Percentiles rank a stretch among this genome's conserved stretches.
phyloP scores from a whole-genome alignment of 1,140 invertebrate genomes.

The Hydropsyche tenuis region DNA sequence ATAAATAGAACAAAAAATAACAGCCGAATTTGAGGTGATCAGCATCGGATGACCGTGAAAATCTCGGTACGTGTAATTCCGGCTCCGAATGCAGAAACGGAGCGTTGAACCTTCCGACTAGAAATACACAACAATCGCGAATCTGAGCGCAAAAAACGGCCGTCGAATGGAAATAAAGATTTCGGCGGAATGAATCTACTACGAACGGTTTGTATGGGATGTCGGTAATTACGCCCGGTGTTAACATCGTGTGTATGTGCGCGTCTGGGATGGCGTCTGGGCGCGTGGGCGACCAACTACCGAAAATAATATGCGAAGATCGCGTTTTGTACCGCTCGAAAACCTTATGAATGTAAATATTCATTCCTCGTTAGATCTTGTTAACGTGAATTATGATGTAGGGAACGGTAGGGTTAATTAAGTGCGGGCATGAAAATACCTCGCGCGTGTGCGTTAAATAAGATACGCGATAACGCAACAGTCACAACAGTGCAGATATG shows the following conservation, averaged over 20 bases:
- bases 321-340: too few species aligned
- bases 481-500: too few species aligned
- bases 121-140: constrained; percentile 18
- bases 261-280: neutral
- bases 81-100: constrained; percentile 12
- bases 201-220: neutral
- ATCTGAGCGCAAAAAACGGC: constrained; percentile 6
- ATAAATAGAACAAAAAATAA: neutral
- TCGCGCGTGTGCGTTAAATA: too few species aligned
- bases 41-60: constrained; percentile 13
- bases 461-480: too few species aligned
- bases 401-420: too few species aligned
- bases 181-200: too few species aligned
- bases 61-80: neutral
- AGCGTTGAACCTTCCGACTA: constrained; percentile 8
- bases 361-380: too few species aligned
- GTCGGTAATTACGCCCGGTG: constrained; percentile 1
- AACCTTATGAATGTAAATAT: too few species aligned
- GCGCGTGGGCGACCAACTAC: constrained; percentile 11
- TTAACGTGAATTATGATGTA: too few species aligned
- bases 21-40: constrained; percentile 15
- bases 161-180: too few species aligned
- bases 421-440: too few species aligned
- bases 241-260: neutral
- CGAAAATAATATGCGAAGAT: constrained; percentile 6